phyloP scores from a whole-genome alignment of 92 coral and sea anemone genomes.

The Palythoa caribaeorum region DNA sequence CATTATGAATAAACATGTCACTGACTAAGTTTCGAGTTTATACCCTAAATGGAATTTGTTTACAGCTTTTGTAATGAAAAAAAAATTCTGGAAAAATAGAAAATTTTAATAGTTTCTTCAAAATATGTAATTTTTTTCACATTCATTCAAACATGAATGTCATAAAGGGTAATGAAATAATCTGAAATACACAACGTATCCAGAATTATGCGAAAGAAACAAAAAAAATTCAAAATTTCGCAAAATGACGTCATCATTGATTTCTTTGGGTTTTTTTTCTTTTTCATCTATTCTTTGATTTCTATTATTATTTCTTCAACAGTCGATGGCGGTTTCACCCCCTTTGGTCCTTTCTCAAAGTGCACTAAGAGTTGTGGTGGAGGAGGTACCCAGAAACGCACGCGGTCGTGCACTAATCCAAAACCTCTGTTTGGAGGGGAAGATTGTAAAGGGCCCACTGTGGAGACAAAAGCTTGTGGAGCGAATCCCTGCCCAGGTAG shows the following conservation, averaged over 20 bases:
- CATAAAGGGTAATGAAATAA: no score
- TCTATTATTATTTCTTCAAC: not conserved
- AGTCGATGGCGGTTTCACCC: slow-evolving; percentile 17
- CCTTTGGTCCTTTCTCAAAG: not conserved
- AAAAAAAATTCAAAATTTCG: no score
- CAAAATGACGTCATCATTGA: not conserved
- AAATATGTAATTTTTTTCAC: no score
- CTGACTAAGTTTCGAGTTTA: no score
- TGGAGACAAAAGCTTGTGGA: slow-evolving; percentile 14
- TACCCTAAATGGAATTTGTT: no score
- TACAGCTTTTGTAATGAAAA: no score
- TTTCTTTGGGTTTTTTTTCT: not conserved
- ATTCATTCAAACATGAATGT: no score
- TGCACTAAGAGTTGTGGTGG: slow-evolving; percentile 33
- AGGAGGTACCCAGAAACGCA: slow-evolving; percentile 12
- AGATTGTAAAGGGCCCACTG: not conserved
- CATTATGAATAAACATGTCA: no score
- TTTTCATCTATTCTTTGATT: not conserved
- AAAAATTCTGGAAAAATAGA: no score
- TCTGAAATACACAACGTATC: no score
- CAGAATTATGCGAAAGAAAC: no score
- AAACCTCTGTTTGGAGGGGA: not conserved
- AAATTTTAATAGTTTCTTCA: no score
- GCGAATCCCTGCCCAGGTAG: not conserved
- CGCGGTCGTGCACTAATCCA: slow-evolving; percentile 20